Evolutionary conservation across 2,888 invertebrate genomes (phyloP), one percentile per base, ranked within the genome.

Genomic region (Rhopalosiphum nymphaeae): DNA sequence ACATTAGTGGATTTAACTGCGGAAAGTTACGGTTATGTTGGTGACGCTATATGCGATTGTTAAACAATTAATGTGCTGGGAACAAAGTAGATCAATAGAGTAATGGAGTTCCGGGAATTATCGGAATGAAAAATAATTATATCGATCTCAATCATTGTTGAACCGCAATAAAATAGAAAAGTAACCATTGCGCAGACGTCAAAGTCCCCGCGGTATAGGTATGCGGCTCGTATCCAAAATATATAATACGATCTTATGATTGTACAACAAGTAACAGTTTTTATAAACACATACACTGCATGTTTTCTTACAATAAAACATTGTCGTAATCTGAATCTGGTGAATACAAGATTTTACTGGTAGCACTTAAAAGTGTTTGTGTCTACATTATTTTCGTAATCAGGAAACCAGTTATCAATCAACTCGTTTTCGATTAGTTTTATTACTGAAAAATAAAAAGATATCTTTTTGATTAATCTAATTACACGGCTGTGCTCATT

Each of bases 401-500:
- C n/a, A 86, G 26, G 56, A 92, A 92, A 92, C 91, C 91, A 92
- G 92, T 92, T 87, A 92, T 92, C 92, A 92, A 92, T 87, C 57
- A 61, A 92, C 91, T 91, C 26, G 91, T 86, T 91, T 91, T 91
- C 44, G 92, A 61, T 61, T 87, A 87, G 61, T 87, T 57, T 87
- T 92, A 87, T 92, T 46, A 61, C 49, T 29, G 42, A 44, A 10
- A 42, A 84, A 53, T 53, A 53, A 91, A 57, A 92, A 36, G 7
- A 87, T 92, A 92, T 92, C 92, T 92, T 61, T 86, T 87, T 87
- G 92, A 92, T 92, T 92, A 92, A 92, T 92, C 86, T 87, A 87
- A 92, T 87, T 92, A 87, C 91, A 91, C 61, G 46, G 21, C 29
- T 56, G 42, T 46, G 87, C 61, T 87, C 92, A 26, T 92, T 87